Evolutionary conservation across 2,113 vertebrate genomes (phyloP), one percentile per base, ranked within the genome.

Genomic region (Percopsis transmontana): DNA sequence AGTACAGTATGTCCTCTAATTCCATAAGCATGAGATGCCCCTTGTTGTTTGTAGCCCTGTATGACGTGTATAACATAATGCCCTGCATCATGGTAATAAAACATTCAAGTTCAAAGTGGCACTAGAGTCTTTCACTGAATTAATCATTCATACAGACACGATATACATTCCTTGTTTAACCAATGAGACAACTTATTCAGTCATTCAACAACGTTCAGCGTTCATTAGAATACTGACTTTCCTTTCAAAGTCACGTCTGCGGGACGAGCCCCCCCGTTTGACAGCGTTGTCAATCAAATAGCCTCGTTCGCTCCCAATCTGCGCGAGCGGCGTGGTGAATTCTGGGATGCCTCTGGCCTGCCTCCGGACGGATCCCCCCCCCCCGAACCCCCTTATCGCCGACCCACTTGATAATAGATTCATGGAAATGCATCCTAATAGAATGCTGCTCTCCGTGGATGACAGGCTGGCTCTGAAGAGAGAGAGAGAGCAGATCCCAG

Each of bases 391-490:
- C 48, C 50, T 56, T 68, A 45, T 79, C 55, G 71, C 82, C 23
- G 66, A 72, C 66, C 74, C 89, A 77, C 72, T 87, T 89, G 78
- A 91, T 91, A 90, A 89, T 86, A 89, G 84, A 89, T 91, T 87
- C 85, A 89, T 91, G 87, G 83, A 94, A 96, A 93, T 90, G 42
- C 79, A 58, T 47, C 42, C 83, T 91, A 93, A 94, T 94, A 91
- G 91, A 92, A 94, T 91, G 91, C 91, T 56, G 74, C 77, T 84
- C 72, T 67, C 89, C 69, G n/a, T 48, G 79, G 74, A 66, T 94
- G 93, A 95, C 89, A 93, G 94, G 92, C 94, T n/a, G 92, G 92
- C 89, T 1, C 54, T 90, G 90, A 94, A 92, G 92, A 90, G 89
- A 91, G 23, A 15, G 23, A n/a, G n/a, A n/a, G 86, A 91, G 5